Evolutionary conservation across 2,797 vertebrate species (phyloP), one percentile per base, ranked within the genome.

Genomic region (Pipistrellus nathusii): DNA sequence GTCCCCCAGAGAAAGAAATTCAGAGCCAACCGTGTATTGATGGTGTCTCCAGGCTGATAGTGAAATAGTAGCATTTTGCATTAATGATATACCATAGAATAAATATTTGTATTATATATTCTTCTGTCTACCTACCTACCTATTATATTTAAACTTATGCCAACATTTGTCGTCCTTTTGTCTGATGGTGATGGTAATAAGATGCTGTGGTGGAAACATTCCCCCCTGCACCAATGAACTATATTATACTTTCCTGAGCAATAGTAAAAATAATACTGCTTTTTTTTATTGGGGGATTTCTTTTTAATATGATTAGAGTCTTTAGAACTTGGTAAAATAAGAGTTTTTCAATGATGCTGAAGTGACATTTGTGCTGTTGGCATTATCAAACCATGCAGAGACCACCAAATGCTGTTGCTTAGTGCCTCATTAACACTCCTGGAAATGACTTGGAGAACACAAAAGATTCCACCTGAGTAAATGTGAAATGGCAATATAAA

Each of bases 351-450:
- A 7, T 46, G 62, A 73, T n/a, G 17, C 57, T 64, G 41, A 91
- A 82, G 88, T 94, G 95, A 88, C 48, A 27, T 89, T 75, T 89
- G 72, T 85, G 21, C 44, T 95, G 30, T 68, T 95, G 90, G 35
- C 81, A 94, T 96, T 91, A 94, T 90, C 69, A 91, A 91, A 25
- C 23, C 86, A 92, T 10, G 15, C 27, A 71, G 92, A 89, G 59
- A 44, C 62, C 72, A 88, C 85, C 27, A 30, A 85, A 62, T 0
- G 0, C n/a, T 44, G 32, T 77, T 41, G 10, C 84, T 78, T 46
- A 32, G 77, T 73, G 68, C 90, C 80, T 96, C 84, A 93, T 96
- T 94, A 94, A 86, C 17, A 88, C 62, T 75, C 51, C 32, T 91
- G 76, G 71, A 93, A 89, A 82, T 75, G 51, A 93, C 69, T 89